Conservation (phyloP, 2,888 invertebrate genomes). For the Suillia variegata region DNA sequence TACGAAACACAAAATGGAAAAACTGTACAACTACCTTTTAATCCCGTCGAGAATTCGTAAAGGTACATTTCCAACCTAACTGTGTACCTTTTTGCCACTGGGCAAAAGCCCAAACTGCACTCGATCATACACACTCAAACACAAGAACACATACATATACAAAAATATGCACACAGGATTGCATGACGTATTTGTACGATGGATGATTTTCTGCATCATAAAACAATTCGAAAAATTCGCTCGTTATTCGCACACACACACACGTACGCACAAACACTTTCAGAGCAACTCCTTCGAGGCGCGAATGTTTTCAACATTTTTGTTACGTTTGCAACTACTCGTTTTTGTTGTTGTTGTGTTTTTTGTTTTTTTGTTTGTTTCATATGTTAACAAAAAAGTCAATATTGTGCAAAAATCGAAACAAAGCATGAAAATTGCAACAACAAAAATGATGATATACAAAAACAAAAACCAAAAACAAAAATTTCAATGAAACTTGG, state of each 20-base stretch:
- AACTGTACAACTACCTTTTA: too few species aligned
- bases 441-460: neutral
- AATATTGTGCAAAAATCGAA: constrained; percentile 33
- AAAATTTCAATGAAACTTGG: constrained; percentile 36
- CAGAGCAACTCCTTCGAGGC: neutral
- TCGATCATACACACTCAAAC: too few species aligned
- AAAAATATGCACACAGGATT: too few species aligned
- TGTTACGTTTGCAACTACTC: too few species aligned
- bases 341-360: neutral
- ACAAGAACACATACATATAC: too few species aligned
- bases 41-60: too few species aligned
- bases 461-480: constrained; percentile 34
- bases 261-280: neutral
- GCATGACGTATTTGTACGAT: neutral
- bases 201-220: constrained; percentile 17
- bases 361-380: neutral
- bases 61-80: too few species aligned
- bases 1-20: too few species aligned
- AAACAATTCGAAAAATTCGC: constrained; percentile 8
- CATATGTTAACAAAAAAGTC: constrained; percentile 39
- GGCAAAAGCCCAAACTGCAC: too few species aligned
- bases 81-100: too few species aligned
- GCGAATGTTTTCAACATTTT: too few species aligned
- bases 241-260: constrained; percentile 3
- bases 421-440: constrained; percentile 11